phyloP scores from a whole-genome alignment of 2,113 vertebrate genomes.

The Etheostoma cragini region DNA sequence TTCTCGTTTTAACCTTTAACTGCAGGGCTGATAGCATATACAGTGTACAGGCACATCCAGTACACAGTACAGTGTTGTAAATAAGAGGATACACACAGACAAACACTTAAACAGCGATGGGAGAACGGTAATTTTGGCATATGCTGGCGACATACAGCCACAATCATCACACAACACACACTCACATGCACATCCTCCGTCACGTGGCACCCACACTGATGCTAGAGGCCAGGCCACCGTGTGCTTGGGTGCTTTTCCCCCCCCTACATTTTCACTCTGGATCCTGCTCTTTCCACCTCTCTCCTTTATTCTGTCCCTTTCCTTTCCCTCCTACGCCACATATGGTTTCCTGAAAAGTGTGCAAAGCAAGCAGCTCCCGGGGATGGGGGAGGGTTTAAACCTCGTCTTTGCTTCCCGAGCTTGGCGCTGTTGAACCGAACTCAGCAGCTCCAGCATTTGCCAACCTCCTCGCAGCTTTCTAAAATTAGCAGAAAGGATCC shows the following conservation, averaged over 20 bases:
- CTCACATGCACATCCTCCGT: conserved; percentile 24
- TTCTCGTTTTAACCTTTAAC: conserved; percentile 57
- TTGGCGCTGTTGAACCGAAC: conserved; percentile 31
- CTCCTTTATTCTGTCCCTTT: conserved; percentile 11
- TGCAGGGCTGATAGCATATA: conserved; percentile 41
- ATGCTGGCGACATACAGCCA: conserved; percentile 9
- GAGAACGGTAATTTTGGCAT: conserved; percentile 17
- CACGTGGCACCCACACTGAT: conserved; percentile 42
- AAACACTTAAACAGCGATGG: conserved; percentile 13
- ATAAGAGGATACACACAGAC: conserved; percentile 10
- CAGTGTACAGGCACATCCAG: neutral
- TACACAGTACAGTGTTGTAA: neutral
- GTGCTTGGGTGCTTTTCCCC: neutral
- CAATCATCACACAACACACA: conserved; percentile 23
- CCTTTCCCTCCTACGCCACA: conserved; percentile 3
- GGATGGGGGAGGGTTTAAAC: neutral
- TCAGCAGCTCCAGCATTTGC: conserved; percentile 25
- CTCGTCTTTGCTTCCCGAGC: neutral
- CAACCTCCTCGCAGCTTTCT: conserved; percentile 32
- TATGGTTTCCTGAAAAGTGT: conserved; percentile 48
- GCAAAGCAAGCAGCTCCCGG: conserved; percentile 32
- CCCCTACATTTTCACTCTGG: neutral
- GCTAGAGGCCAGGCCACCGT: neutral
- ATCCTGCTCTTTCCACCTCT: conserved; percentile 3
- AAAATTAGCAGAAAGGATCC: conserved; percentile 64